Base-by-base conservation (phyloP, 2,113 vertebrate species). In the Symphodus melops region DNA sequence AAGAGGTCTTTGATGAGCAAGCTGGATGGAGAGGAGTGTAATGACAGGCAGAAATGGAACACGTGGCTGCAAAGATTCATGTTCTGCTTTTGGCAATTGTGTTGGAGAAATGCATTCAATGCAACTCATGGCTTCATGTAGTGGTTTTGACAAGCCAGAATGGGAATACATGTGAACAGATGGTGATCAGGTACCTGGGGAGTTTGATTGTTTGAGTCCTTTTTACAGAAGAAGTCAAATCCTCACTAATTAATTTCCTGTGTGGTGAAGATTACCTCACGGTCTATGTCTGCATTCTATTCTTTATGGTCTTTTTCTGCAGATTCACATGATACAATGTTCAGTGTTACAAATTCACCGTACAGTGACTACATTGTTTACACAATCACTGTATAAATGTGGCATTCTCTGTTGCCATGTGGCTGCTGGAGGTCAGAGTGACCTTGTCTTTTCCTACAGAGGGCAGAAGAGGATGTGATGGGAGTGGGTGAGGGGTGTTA, bases 361-460 rank as follows among this genome's bases (percentile, higher is more conserved):
- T 12, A 20, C 54, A 67, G 19, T 17, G 16, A 42, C 14, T 36
- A 46, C 7, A 25, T 61, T 68, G 17, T 48, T 39, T 28, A 65
- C 28, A 51, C n/a, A 28, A 3, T 33, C 41, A 9, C 36, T n/a
- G 65, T 68, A 41, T 37, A 57, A 2, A 13, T 75, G 58, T 64
- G 55, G 69, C 51, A 59, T 21, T 79, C 5, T 36, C 11, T 42
- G 48, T 9, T 59, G 46, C 60, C 55, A 59, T 66, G 72, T 54
- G 69, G 61, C 72, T 59, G 72, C 37, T 74, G 81, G 17, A 82
- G 89, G 90, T 91, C 83, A 86, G 53, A 21, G 58, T 88, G 88
- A 92, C 90, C 86, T 92, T 89, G 84, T 55, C 41, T 57, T 72
- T 33, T 28, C 61, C 82, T 85, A 64, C 81, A 68, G 73, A 81